These are phyloP conservation scores for Tamias sibiricus DNA, from an alignment of 2,113 vertebrate genomes.

Conservation along the genomic window DNA sequence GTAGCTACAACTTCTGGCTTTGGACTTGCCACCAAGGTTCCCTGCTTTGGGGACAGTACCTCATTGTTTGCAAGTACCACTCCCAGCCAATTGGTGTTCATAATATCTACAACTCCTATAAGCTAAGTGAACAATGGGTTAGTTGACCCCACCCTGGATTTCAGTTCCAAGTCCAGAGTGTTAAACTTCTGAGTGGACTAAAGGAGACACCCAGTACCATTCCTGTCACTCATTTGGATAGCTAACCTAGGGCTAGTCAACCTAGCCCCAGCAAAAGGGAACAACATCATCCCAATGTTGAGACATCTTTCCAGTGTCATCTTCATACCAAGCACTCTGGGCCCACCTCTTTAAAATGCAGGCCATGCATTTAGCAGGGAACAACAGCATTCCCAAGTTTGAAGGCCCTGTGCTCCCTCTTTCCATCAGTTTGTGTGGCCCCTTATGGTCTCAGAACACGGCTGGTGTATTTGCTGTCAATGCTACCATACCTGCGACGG, in stretches of 20 bases:
- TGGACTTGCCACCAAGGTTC: constrained; percentile 82
- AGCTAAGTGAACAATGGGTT: constrained; percentile 6
- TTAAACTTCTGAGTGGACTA: background rate
- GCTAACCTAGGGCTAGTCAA: background rate
- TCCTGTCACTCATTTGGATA: constrained; percentile 81
- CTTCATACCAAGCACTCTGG: background rate
- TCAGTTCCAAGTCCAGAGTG: background rate
- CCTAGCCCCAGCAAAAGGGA: background rate
- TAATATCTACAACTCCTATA: constrained; percentile 7
- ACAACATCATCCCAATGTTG: constrained; percentile 85
- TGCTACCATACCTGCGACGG: background rate
- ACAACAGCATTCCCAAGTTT: background rate
- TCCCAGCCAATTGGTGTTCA: constrained; percentile 84
- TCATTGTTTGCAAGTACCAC: constrained; percentile 38
- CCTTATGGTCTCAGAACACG: too few species aligned
- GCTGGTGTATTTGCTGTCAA: too few species aligned
- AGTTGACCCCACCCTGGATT: accelerated
- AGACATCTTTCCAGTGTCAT: constrained; percentile 73
- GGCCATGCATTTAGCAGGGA: accelerated
- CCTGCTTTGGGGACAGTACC: background rate
- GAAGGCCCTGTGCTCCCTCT: background rate
- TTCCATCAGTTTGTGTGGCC: background rate
- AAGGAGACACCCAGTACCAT: background rate
- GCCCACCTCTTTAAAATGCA: background rate
- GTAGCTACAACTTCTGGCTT: constrained; percentile 71